Percentiles rank a stretch among this genome's conserved stretches.
These are phyloP conservation scores for Pangasius mekongensis DNA, from an alignment of 2,797 vertebrate species.

Conservation along the genomic window DNA sequence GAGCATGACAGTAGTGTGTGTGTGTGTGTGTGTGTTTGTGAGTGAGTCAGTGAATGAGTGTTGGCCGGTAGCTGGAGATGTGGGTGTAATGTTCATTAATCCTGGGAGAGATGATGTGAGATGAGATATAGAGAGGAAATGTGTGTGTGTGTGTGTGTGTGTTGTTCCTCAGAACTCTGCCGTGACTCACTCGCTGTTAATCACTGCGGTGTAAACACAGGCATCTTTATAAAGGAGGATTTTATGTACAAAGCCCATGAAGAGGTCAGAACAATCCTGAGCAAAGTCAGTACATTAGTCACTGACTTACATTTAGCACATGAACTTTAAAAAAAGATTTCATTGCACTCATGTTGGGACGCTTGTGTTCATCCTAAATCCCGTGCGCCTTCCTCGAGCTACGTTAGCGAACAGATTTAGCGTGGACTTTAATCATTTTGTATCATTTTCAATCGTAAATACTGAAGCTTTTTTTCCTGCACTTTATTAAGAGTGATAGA, in stretches of 20 bases:
- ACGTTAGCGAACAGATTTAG: background rate
- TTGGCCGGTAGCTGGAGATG: background rate
- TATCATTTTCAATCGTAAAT: background rate
- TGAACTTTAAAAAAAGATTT: too few species aligned
- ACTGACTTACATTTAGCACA: too few species aligned
- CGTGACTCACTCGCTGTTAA: background rate
- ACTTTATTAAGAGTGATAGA: background rate
- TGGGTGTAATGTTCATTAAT: slow-evolving; percentile 11
- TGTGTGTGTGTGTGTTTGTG: background rate
- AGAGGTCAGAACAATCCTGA: background rate
- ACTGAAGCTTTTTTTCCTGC: background rate
- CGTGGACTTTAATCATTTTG: background rate
- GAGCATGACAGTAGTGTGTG: too few species aligned
- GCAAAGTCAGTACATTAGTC: too few species aligned
- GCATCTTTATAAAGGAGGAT: background rate
- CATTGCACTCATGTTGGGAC: too few species aligned
- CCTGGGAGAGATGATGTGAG: background rate
- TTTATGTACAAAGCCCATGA: background rate
- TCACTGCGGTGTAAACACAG: background rate
- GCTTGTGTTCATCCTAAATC: background rate
- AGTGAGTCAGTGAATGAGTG: background rate
- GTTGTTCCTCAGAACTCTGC: background rate
- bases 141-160: background rate
- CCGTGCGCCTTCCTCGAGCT: background rate
- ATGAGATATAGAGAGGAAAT: background rate